phyloP scores from a whole-genome alignment of 2,113 vertebrate genomes.

The pig (Sus scrofa) region T2T-Sscrofa CM000824.6:207196001-207196500 shows the following conservation, averaged over 20 bases:
- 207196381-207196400: conserved; percentile 29
- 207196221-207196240: too few species aligned
- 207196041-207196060: not conserved
- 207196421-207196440: conserved; percentile 31
- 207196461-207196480: too few species aligned
- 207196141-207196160: too few species aligned
- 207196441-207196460: too few species aligned
- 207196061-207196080: not conserved
- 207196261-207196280: too few species aligned
- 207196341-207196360: not conserved
- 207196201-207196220: too few species aligned
- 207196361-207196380: not conserved
- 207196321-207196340: not conserved
- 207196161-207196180: too few species aligned
- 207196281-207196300: not conserved
- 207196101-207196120: not conserved
- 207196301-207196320: not conserved
- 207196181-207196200: too few species aligned
- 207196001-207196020: not conserved
- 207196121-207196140: too few species aligned
- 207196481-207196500: too few species aligned
- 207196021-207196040: not conserved
- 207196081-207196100: not conserved
- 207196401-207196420: not conserved
- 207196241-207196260: too few species aligned